A percentile compares a stretch with the other conserved stretches of the same genome.
Conservation (phyloP, 2,113 vertebrate species). For the Microcebus jonahi region DNA sequence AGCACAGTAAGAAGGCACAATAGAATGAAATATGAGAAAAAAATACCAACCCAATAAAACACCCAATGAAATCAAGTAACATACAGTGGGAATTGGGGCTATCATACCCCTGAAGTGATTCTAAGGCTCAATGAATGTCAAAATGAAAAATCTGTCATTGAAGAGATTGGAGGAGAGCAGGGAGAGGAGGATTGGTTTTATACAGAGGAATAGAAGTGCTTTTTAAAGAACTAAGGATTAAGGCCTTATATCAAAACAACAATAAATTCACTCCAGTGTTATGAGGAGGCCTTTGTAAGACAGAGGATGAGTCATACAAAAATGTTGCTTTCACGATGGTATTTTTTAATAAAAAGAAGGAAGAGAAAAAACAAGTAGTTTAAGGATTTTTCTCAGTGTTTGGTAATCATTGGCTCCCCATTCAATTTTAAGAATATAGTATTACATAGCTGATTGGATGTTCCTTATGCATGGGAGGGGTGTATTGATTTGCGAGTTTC, state of each 20-base stretch:
- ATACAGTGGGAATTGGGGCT: background rate
- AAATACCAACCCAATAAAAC: background rate
- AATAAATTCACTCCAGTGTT: conserved; percentile 3
- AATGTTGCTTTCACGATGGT: background rate
- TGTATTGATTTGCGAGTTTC: background rate
- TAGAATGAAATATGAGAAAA: background rate
- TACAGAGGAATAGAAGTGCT: background rate
- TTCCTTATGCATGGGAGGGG: background rate
- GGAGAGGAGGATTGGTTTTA: background rate
- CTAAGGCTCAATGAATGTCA: background rate
- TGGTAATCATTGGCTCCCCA: background rate
- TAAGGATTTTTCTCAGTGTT: conserved; percentile 24
- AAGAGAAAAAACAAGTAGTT: background rate
- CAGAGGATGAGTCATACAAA: background rate
- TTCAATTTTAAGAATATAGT: background rate
- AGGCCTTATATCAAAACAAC: background rate
- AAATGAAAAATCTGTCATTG: conserved; percentile 14
- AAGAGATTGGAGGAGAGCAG: background rate
- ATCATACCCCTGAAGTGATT: background rate
- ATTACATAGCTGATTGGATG: background rate
- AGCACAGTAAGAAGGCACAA: background rate
- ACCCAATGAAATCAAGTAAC: background rate
- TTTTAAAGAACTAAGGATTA: background rate
- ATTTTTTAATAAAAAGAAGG: background rate
- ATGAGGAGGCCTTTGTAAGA: background rate